Evolutionary conservation across 1,140 invertebrate species (phyloP).

Genomic region (Hylyphantes graminicola): DNA sequence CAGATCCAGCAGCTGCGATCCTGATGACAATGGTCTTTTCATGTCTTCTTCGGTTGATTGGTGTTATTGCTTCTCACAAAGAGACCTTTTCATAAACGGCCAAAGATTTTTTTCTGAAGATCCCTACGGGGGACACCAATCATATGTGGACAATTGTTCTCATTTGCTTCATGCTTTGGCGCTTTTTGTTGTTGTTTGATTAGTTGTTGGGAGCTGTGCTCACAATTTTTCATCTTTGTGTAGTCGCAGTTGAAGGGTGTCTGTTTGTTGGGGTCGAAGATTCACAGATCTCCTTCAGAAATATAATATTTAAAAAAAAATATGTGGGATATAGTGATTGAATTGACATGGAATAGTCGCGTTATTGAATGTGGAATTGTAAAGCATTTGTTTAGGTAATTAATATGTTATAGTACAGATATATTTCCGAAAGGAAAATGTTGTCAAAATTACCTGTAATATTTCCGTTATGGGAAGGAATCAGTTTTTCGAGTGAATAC

Average conservation of each 20-base stretch:
- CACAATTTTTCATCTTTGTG: slow-evolving; percentile 32
- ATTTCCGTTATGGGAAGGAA: no score
- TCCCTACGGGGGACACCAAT: slow-evolving; percentile 51
- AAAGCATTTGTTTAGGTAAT: no score
- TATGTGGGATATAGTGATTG: no score
- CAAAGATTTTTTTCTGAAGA: slow-evolving; percentile 21
- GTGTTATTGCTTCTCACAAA: slow-evolving; percentile 56
- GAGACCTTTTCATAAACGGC: slow-evolving; percentile 19
- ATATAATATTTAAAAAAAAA: no score
- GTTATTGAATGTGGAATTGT: no score
- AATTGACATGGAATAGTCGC: no score
- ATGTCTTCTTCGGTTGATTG: slow-evolving; percentile 33
- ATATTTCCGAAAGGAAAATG: no score
- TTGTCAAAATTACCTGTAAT: no score
- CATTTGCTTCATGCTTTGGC: slow-evolving; percentile 20
- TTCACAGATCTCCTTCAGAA: no score
- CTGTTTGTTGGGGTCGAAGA: no score
- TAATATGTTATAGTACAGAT: no score
- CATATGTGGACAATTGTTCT: slow-evolving; percentile 41
- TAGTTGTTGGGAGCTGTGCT: background rate
- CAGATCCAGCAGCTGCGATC: slow-evolving; percentile 34
- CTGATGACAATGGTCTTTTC: slow-evolving; percentile 37
- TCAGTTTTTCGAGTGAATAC: no score
- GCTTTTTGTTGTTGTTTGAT: slow-evolving; percentile 17
- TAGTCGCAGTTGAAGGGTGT: background rate